phyloP scores from a whole-genome alignment of 1,140 invertebrate species.

The Delia radicum region DNA sequence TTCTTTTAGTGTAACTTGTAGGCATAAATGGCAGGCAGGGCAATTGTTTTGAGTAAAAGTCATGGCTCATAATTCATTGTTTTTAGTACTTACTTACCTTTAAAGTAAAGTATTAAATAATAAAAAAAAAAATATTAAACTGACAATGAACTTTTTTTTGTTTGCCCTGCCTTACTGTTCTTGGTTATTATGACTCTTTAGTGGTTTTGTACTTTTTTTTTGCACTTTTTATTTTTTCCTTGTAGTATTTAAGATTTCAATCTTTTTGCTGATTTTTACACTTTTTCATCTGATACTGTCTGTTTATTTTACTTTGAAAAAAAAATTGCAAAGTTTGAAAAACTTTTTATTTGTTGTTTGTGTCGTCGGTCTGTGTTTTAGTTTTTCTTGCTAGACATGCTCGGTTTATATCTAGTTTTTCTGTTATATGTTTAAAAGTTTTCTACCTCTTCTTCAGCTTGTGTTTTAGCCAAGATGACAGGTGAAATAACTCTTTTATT shows the following conservation, averaged over 20 bases:
- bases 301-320: background rate
- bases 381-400: background rate
- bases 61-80: background rate
- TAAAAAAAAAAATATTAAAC: background rate
- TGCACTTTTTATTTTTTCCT: background rate
- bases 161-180: background rate
- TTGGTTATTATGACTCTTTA: background rate
- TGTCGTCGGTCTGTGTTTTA: background rate
- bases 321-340: background rate
- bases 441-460: background rate
- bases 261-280: conserved; percentile 13
- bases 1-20: background rate
- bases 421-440: too few species aligned
- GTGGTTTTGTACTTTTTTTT: background rate
- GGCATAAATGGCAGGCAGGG: background rate
- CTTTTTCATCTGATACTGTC: background rate
- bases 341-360: background rate
- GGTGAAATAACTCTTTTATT: background rate
- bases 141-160: background rate
- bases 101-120: background rate
- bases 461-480: background rate
- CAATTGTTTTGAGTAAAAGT: background rate
- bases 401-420: background rate
- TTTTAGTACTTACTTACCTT: background rate
- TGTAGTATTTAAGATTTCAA: background rate